These are phyloP conservation scores for Andrena trimmerana DNA, from an alignment of 2,888 invertebrate genomes.

Conservation along the genomic window DNA sequence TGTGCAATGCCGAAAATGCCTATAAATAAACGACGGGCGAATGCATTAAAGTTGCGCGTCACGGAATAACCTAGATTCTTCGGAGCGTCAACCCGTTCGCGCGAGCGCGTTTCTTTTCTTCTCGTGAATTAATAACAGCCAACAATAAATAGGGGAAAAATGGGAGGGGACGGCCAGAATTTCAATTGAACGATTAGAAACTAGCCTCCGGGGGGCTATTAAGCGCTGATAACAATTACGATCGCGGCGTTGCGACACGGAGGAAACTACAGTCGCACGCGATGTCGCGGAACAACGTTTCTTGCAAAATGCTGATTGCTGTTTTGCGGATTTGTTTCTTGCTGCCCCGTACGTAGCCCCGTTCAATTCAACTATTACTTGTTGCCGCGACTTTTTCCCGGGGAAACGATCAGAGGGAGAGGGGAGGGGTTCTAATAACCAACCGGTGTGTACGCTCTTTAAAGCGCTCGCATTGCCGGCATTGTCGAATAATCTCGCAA, in stretches of 20 bases:
- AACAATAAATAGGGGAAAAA: constrained; percentile 21
- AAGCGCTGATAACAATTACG: constrained; percentile 40
- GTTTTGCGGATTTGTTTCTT: constrained; percentile 21
- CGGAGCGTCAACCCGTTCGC: constrained; percentile 21
- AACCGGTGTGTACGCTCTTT: constrained; percentile 4
- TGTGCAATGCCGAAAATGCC: constrained; percentile 41
- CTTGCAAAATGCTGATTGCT: constrained; percentile 31
- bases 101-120: constrained; percentile 36
- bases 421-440: constrained; percentile 32
- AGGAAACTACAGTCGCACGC: constrained; percentile 17
- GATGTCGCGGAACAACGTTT: constrained; percentile 27
- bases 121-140: constrained; percentile 54
- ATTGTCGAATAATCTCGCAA: constrained; percentile 22
- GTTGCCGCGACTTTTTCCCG: neutral
- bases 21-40: constrained; percentile 50
- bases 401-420: neutral
- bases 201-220: neutral
- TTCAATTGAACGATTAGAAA: constrained; percentile 42
- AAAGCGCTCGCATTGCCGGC: too few relatives aligned
- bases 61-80: constrained; percentile 61
- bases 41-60: constrained; percentile 55
- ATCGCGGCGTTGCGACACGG: constrained; percentile 18
- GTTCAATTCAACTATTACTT: constrained; percentile 11
- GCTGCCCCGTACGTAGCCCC: neutral
- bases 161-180: constrained; percentile 32